Evolutionary conservation across 2,113 vertebrate species (phyloP), one percentile per base, ranked within the genome.

Genomic region (Neopipo cinnamomea): DNA sequence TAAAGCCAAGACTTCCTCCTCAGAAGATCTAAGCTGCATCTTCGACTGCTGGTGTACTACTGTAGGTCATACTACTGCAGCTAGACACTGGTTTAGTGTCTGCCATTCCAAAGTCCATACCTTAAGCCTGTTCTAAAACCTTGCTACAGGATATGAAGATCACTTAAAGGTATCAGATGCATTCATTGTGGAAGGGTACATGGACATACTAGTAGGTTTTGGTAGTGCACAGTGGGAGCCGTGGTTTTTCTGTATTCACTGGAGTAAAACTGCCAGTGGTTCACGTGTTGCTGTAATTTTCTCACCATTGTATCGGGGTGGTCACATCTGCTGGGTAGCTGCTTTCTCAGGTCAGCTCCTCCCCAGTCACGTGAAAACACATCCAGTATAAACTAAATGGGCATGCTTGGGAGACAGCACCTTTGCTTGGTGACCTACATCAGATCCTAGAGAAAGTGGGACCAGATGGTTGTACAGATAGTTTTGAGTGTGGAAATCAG

Each of bases 41-140:
- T 83, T 88, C 0, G 0, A 3, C 37, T 66, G 27, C 27, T 50
- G 24, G 27, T 44, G 22, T 20, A 11, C 31, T 27, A 18, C 25
- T 50, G 5, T 3, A 4, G 33, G 30, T 76, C 47, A 50, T 9
- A 3, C 4, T 79, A 8, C 33, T 66, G 37, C 30, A 88, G 21
- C 14, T 80, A 47, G 42, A 27, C 25, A 14, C 8, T 68, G 23
- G 11, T n/a, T 79, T 28, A 35, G 35, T 6, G 5, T 20, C 50
- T 81, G 27, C 16, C 8, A 8, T 39, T 59, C 17, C 2, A 2
- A 66, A 85, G 14, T 27, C 35, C 27, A 33, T 13, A 22, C 3
- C 5, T 41, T 30, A 58, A 31, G 5, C 39, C 22, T 30, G 35
- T 50, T 83, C 25, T 74, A 35, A 89, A 82, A 39, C 8, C n/a